Base-by-base conservation (phyloP, 2,888 invertebrate species). In the Phyllotreta striolata region DNA sequence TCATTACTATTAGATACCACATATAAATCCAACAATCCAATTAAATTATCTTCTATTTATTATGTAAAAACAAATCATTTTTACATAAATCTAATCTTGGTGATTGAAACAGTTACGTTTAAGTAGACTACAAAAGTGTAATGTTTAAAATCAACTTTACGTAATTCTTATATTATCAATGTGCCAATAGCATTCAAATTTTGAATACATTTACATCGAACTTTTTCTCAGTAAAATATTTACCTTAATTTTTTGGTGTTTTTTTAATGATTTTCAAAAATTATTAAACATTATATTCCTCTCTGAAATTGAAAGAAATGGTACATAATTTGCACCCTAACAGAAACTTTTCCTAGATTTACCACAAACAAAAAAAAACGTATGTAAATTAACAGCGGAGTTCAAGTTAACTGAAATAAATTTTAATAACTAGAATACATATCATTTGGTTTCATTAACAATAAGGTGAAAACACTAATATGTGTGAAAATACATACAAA, bases 361-460 rank as follows among this genome's bases (percentile, higher is more conserved):
- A 24, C 12, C 37, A 47, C 38, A 62, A 44, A 54, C 14, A 44
- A 37, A 57, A 62, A 47, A 34, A 46, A 49, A 49, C 14, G 12
- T 41, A 24, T n/a, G 9, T 13, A 34, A 44, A 43, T 46, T 9
- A 58, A 60, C 43, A 52, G 63, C 41, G 10, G 57, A 63, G 66
- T 62, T 63, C 66, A 66, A 52, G 63, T 56, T 58, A 46, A 66
- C 66, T 66, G 63, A 66, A 65, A 65, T 65, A 65, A 65, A 65
- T 62, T 58, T 62, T 46, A 51, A 44, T 10, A 58, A 47, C 14
- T 47, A 13, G 40, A 1, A 14, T 41, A 59, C 41, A 60, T 6
- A 44, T 44, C 44, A 52, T 52, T 44, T 52, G 52, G 52, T 14
- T 35, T 8, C 47, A 9, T 14, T 54, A 40, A 54, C 2, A 1